phyloP scores from a whole-genome alignment of 1,140 invertebrate species.

The Cepaea nemoralis region DNA sequence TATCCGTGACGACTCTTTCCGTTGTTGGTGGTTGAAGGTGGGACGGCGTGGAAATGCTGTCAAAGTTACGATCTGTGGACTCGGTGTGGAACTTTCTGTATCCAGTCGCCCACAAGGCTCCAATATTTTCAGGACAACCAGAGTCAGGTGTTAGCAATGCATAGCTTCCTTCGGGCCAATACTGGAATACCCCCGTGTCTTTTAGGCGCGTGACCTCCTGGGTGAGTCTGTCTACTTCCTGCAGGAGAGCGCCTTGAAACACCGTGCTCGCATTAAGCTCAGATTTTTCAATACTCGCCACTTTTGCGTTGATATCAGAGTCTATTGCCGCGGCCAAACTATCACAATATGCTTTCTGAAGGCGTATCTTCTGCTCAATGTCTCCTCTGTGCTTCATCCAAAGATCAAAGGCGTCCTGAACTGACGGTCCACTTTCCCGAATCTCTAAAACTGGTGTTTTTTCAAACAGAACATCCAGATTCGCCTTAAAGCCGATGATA shows the following conservation, averaged over 20 bases:
- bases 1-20: slow-evolving; percentile 1
- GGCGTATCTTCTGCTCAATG: neutral
- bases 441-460: neutral
- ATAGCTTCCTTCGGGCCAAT: slow-evolving; percentile 28
- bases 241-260: neutral
- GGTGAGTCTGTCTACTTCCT: neutral
- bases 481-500: neutral
- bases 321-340: neutral
- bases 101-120: neutral
- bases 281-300: neutral
- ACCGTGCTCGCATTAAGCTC: neutral
- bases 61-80: slow-evolving; percentile 27
- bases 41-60: neutral
- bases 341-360: neutral
- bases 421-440: neutral
- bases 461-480: neutral
- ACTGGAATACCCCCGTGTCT: slow-evolving; percentile 19
- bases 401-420: neutral
- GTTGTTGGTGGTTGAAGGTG: slow-evolving; percentile 1
- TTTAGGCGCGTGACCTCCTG: neutral
- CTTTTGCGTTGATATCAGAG: neutral
- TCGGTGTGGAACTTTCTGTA: slow-evolving; percentile 13
- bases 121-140: slow-evolving; percentile 21
- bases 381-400: neutral
- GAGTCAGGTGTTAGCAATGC: neutral